Evolutionary conservation across 2,113 vertebrate species (phyloP).

Genomic region (Otolemur garnettii): DNA sequence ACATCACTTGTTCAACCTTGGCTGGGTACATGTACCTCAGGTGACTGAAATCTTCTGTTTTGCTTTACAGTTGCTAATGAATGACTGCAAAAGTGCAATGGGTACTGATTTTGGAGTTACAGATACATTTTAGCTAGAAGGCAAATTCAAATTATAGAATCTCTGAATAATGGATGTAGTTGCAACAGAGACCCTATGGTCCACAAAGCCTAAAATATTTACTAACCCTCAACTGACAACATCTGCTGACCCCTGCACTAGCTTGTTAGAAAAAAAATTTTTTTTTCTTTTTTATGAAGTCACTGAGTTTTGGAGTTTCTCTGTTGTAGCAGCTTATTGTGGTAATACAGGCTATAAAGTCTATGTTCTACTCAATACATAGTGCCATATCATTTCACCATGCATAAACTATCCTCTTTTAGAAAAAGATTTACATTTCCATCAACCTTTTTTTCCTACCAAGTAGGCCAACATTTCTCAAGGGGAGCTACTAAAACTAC

Average conservation of each 20-base stretch:
- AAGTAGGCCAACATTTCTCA: background rate
- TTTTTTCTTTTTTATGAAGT: background rate
- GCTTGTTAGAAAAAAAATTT: background rate
- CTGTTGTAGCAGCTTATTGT: background rate
- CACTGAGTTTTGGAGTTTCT: constrained; percentile 12
- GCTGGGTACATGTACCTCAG: background rate
- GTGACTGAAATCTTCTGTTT: background rate
- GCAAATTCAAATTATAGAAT: constrained; percentile 1
- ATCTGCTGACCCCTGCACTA: background rate
- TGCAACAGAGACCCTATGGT: background rate
- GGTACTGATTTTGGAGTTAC: background rate
- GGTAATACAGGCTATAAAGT: background rate
- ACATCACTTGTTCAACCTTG: background rate
- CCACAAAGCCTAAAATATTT: background rate
- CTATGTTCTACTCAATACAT: background rate
- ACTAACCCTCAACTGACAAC: background rate
- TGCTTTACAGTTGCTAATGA: background rate
- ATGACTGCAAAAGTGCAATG: background rate
- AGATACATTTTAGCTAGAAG: background rate
- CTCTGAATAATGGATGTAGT: background rate
- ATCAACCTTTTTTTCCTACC: background rate
- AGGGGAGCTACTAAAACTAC: background rate
- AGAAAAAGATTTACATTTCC: background rate
- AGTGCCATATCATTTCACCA: background rate
- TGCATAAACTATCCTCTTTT: background rate